Conservation (phyloP, 2,113 vertebrate genomes). For the Ctenomys sociabilis region DNA sequence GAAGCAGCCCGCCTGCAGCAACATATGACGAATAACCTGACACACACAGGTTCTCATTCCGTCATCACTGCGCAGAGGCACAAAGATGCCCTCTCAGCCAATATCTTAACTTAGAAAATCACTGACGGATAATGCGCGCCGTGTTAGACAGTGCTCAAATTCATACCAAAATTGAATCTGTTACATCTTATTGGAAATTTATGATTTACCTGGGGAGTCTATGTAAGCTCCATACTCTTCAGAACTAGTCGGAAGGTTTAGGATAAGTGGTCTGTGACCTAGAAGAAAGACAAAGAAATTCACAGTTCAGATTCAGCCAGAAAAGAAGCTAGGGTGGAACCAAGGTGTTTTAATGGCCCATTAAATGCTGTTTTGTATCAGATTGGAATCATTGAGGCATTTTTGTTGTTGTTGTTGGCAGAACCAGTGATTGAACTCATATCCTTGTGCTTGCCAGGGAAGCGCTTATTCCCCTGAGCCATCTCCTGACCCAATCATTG, state of each 20-base stretch:
- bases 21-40: background rate
- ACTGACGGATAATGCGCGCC: background rate
- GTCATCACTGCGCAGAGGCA: background rate
- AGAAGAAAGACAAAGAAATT: slow-evolving; percentile 66
- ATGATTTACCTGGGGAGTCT: slow-evolving; percentile 75
- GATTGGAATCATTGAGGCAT: background rate
- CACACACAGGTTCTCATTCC: background rate
- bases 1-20: background rate
- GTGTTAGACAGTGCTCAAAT: background rate
- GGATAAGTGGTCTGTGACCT: slow-evolving; percentile 71
- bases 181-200: background rate
- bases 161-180: background rate
- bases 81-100: background rate
- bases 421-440: too few species aligned
- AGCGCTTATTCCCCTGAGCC: too few species aligned
- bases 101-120: slow-evolving; percentile 8
- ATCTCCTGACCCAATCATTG: too few species aligned
- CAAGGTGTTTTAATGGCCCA: background rate
- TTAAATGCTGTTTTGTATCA: background rate
- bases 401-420: too few species aligned
- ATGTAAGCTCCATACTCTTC: slow-evolving; percentile 72
- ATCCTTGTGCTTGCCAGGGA: too few species aligned
- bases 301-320: slow-evolving; percentile 43
- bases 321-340: background rate
- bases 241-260: slow-evolving; percentile 59